Percentiles rank a stretch among this genome's conserved stretches.
Evolutionary conservation across 2,797 vertebrate genomes (phyloP).

Genomic region (Danionella dracula): DNA sequence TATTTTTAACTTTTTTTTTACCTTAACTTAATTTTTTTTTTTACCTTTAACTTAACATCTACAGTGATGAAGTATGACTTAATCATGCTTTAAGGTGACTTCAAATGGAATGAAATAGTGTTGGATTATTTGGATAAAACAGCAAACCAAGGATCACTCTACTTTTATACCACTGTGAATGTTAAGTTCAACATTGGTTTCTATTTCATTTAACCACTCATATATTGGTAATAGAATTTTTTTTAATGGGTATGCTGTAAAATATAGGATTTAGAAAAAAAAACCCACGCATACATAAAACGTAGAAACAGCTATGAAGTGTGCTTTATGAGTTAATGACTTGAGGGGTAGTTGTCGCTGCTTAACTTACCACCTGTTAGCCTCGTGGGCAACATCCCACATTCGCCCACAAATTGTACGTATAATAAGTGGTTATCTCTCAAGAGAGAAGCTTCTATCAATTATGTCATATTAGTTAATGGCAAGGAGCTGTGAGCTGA

Average conservation of each 20-base stretch:
- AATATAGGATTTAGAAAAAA: conserved; percentile 32
- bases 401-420: conserved; percentile 18
- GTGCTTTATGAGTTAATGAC: conserved; percentile 64
- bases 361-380: conserved; percentile 28
- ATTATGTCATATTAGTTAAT: conserved; percentile 32
- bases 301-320: conserved; percentile 63
- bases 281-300: conserved; percentile 38
- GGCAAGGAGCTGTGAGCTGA: conserved; percentile 17
- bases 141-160: no score
- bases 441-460: conserved; percentile 32
- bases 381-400: conserved; percentile 33
- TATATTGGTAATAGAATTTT: no score
- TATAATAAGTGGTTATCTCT: conserved; percentile 38
- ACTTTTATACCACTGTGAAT: conserved; percentile 22
- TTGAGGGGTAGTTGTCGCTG: conserved; percentile 58
- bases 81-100: no score
- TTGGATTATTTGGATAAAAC: no score
- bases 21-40: no score
- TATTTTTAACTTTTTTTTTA: no score
- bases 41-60: no score
- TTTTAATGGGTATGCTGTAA: conserved; percentile 18
- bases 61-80: no score
- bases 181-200: conserved; percentile 37
- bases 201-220: conserved; percentile 42
- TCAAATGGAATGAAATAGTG: no score